phyloP scores from a whole-genome alignment of 2,888 invertebrate genomes.

The Protophormia terraenovae region DNA sequence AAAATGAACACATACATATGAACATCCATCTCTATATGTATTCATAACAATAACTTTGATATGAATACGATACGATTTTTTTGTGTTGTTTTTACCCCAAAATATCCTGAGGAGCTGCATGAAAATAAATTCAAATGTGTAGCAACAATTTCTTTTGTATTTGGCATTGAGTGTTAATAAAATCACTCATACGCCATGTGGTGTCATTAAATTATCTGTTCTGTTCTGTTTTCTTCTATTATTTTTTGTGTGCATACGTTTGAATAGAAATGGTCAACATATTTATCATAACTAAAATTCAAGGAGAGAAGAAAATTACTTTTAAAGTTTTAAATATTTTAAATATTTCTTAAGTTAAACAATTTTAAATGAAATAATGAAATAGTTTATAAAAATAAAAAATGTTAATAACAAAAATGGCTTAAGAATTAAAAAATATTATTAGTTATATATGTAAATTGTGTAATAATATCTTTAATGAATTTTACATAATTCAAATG shows the following conservation, averaged over 20 bases:
- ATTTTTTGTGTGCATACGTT: conserved; percentile 2
- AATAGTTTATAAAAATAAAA: too few species aligned
- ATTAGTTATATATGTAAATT: too few species aligned
- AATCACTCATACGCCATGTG: conserved; percentile 64
- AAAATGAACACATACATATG: conserved; percentile 37
- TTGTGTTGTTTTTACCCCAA: background rate
- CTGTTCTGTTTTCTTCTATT: background rate
- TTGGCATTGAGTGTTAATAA: conserved; percentile 59
- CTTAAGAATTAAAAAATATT: too few species aligned
- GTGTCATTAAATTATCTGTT: conserved; percentile 44
- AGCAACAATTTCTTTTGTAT: conserved; percentile 46
- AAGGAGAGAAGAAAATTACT: background rate
- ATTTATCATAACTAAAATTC: background rate
- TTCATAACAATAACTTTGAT: conserved; percentile 34
- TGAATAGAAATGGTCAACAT: conserved; percentile 19
- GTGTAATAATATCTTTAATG: too few species aligned
- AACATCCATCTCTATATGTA: background rate
- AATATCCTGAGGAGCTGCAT: conserved; percentile 43
- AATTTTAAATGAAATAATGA: too few species aligned
- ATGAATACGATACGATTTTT: conserved; percentile 18
- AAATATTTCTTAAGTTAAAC: too few species aligned
- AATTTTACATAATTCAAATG: too few species aligned
- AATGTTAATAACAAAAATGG: too few species aligned
- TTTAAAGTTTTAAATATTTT: background rate
- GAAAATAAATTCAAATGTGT: conserved; percentile 32